A percentile compares a stretch with the other conserved stretches of the same genome.
Evolutionary conservation across 2,113 vertebrate genomes (phyloP).

Genomic region (Myiozetetes cayanensis): DNA sequence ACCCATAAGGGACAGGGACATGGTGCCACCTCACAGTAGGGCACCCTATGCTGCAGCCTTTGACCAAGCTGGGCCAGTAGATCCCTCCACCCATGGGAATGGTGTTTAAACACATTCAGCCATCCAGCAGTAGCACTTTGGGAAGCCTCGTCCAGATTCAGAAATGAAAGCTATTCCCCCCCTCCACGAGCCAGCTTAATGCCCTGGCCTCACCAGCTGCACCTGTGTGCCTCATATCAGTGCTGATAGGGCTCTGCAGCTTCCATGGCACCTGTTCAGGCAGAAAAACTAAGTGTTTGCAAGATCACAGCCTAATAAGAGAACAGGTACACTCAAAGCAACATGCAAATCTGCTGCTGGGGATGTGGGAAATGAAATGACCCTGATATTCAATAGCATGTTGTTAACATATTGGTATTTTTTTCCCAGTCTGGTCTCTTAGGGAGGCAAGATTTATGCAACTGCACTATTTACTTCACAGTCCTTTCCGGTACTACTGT

Average conservation of each 20-base stretch:
- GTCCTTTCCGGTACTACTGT: background rate
- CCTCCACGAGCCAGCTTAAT: accelerated
- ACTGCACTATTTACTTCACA: background rate
- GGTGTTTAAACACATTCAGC: background rate
- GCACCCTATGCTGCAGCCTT: background rate
- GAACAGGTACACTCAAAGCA: background rate
- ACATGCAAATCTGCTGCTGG: background rate
- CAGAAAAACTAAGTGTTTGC: background rate
- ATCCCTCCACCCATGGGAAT: background rate
- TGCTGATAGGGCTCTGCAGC: background rate
- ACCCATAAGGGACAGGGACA: background rate
- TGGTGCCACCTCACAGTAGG: background rate
- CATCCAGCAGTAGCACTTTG: background rate
- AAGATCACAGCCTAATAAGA: background rate
- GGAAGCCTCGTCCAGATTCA: background rate
- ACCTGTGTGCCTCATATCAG: background rate
- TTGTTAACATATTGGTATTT: background rate
- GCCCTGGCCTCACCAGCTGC: background rate
- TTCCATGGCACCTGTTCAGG: background rate
- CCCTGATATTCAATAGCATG: background rate
- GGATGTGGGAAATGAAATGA: background rate
- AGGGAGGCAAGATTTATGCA: background rate
- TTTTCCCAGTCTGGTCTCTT: background rate
- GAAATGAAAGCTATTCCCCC: background rate
- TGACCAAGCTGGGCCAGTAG: background rate